Base-by-base conservation (phyloP, 1,140 invertebrate genomes). In the Rhynchophorus ferrugineus region DNA sequence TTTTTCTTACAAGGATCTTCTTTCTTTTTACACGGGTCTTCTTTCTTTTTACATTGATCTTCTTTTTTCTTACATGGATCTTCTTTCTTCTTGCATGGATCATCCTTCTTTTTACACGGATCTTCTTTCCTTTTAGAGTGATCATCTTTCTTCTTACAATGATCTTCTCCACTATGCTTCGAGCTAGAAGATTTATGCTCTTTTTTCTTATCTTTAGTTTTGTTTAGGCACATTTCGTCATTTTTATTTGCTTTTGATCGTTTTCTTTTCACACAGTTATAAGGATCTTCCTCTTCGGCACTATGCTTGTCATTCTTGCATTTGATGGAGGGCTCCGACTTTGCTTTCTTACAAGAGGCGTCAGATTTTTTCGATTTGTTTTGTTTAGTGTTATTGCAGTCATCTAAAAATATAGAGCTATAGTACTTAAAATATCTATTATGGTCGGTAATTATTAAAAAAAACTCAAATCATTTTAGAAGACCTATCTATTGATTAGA, bases 1-100 rank as follows among this genome's bases (percentile, higher is more conserved):
- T 36, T 53, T 5, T 35, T 21, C 20, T 55, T 50, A 39, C 52
- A 55, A 5, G 56, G 41, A 49, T 54, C 56, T 11, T 49, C 21
- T 41, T 43, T 11, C 38, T 50, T 48, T 20, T 36, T 34, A 46
- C 44, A 46, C 14, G 33, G 33, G 18, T 36, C 33, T 34, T 54
- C 36, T 18, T 39, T 29, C 20, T 44, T 50, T 47, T 50, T 50
- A 39, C 53, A 55, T 7, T 38, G 47, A 33, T 55, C 46, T 21
- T 54, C 33, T 5, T 35, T 52, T 22, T 47, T 48, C 24, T 55
- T 48, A 34, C 44, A 47, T 18, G 49, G 44, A 37, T 44, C 46
- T 9, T 48, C 21, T 21, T 54, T 58, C 14, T 36, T 49, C 18
- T 33, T 17, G 35, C 48, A 56, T 17, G 42, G 41, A 39, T 53